Percentiles rank a stretch among this genome's conserved stretches.
Evolutionary conservation across 1,140 invertebrate species (phyloP).

Genomic region (Drosophila eugracilis): DNA sequence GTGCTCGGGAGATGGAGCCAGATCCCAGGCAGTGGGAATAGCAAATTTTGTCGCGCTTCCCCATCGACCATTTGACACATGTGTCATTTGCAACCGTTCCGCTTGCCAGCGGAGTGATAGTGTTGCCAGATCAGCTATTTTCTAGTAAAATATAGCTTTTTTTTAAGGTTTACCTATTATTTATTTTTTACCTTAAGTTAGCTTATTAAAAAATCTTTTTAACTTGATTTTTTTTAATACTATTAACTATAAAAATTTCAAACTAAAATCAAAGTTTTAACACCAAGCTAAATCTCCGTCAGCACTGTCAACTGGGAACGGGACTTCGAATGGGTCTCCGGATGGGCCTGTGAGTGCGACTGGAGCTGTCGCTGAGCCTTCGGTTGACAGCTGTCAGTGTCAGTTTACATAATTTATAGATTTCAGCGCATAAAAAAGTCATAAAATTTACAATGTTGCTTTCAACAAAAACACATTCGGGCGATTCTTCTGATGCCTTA

Average conservation of each 20-base stretch:
- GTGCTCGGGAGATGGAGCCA: not conserved
- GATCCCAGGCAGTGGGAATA: slow-evolving; percentile 21
- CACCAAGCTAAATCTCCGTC: not conserved
- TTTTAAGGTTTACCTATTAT: not conserved
- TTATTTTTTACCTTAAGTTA: too few relatives aligned
- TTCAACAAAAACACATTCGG: slow-evolving; percentile 71
- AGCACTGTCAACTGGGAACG: slow-evolving; percentile 17
- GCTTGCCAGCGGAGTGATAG: slow-evolving; percentile 23
- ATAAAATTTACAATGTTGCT: slow-evolving; percentile 83
- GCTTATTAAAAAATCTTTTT: too few relatives aligned
- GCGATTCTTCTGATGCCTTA: slow-evolving; percentile 63
- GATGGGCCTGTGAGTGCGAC: slow-evolving; percentile 32
- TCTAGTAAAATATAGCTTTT: not conserved
- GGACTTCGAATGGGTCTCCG: slow-evolving; percentile 13
- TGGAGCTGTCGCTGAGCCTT: slow-evolving; percentile 52
- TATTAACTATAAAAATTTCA: too few relatives aligned
- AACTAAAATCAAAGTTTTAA: not conserved
- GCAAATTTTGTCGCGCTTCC: slow-evolving; percentile 55
- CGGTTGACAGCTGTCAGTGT: slow-evolving; percentile 81
- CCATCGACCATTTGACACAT: slow-evolving; percentile 80
- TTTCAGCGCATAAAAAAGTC: slow-evolving; percentile 83
- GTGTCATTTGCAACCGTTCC: slow-evolving; percentile 78
- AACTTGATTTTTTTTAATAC: too few relatives aligned
- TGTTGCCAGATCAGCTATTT: slow-evolving; percentile 1
- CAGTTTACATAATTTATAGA: slow-evolving; percentile 83